Evolutionary conservation across 2,113 vertebrate species (phyloP), one percentile per base, ranked within the genome.

Genomic region (Microcebus murinus): DNA sequence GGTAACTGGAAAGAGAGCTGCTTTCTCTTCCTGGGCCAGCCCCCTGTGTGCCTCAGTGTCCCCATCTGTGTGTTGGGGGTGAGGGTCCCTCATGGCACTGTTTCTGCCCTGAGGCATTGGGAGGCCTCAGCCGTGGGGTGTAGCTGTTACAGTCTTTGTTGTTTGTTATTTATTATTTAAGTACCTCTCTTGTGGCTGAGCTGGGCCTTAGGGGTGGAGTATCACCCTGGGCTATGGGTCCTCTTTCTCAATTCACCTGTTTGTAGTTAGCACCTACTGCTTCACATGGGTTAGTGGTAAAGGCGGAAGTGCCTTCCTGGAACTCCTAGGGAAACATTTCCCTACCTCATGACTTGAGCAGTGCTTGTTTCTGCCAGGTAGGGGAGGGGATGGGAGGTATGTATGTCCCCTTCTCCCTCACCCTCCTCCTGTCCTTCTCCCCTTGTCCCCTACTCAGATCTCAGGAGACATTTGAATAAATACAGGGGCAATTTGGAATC

Each of bases 121-220:
- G 79, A 87, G 76, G 71, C 81, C 45, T 70, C 25, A 12, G 90
- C 70, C 0, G 0, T 6, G 4, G 42, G 67, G 83, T 93, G 68
- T 94, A 65, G 45, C 79, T 82, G 50, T 96, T 87, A 84, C 11
- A 45, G 82, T 50, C 3, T 8, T 90, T 95, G 81, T 94, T 91
- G 79, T 96, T 15, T 91, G n/a, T 71, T 86, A 97, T 98, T 91
- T 97, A 97, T 98, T 97, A 97, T 97, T 98, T 95, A 97, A 93
- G 74, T n/a, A 36, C n/a, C 84, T 97, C 74, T 96, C 77, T 52
- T 74, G 90, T 63, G 42, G 55, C 95, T 63, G 39, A 85, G 93
- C 59, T 21, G 55, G 34, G 42, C 42, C 73, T 70, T 61, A 65
- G 61, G 67, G 48, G 74, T 59, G 74, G 76, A 92, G 63, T 80